Base-by-base conservation (phyloP, 1,140 invertebrate genomes). In the Gonioctena quinquepunctata region DNA sequence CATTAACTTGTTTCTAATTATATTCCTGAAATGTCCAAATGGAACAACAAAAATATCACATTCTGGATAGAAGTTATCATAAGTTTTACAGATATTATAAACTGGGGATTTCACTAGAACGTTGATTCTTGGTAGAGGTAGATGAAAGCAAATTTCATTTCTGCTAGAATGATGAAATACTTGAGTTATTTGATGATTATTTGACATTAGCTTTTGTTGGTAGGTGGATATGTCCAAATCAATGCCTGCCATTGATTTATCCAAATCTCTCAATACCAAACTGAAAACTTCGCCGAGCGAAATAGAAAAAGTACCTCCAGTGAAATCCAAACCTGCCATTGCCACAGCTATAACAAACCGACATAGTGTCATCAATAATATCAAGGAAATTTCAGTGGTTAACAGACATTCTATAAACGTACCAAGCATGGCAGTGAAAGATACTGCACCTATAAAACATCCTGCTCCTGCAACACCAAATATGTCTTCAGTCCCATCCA, bases 261-360 rank as follows among this genome's bases (percentile, higher is more conserved):
- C 65, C 8, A 73, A 72, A 63, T 60, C 70, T 8, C 65, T 75
- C 26, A 57, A 56, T 42, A 26, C 61, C 6, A 73, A 77, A 23
- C 66, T 77, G 18, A 75, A 79, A 66, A 79, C 78, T 6, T 75
- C 79, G 33, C 33, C 33, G 16, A 79, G 74, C 57, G 81, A 82
- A 75, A 65, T 71, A 71, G 76, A 76, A 8, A 75, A 54, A 25
- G 60, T 59, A 54, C 61, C 70, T 5, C 66, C 72, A 23, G 65
- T 73, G 59, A 49, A 75, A 67, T 74, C 63, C 62, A 74, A 75
- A 73, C 71, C 74, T 19, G 57, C 28, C 60, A 59, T 74, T 59
- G 59, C 73, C 60, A 66, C 68, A 63, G 28, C 60, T 22, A 48
- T 59, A 21, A 61, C 64, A 54, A 68, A 67, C 65, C 54, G 64